Evolutionary conservation across 2,888 invertebrate genomes (phyloP).

Genomic region (Charanyca ferruginea): DNA sequence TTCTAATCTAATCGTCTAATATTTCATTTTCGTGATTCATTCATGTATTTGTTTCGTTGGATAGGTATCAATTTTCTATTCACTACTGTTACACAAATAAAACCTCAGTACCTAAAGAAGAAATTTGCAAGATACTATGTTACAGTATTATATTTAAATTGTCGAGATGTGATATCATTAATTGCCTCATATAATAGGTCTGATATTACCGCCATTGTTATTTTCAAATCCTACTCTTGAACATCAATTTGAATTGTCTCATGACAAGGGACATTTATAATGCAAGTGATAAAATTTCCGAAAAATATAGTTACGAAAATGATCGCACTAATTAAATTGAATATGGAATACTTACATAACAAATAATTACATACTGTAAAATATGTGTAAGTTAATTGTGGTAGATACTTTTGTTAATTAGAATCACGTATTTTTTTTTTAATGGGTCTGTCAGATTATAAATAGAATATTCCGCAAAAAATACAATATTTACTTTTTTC

Average conservation of each 20-base stretch:
- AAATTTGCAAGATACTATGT: constrained; percentile 14
- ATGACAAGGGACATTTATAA: neutral
- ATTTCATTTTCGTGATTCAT: constrained; percentile 4
- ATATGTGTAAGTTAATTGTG: constrained; percentile 31
- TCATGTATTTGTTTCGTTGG: constrained; percentile 29
- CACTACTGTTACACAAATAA: constrained; percentile 5
- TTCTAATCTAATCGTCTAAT: constrained; percentile 12
- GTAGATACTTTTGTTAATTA: constrained; percentile 22
- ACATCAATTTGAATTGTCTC: constrained; percentile 1
- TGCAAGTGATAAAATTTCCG: constrained; percentile 13
- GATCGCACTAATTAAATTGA: constrained; percentile 8
- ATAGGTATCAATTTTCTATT: constrained; percentile 10
- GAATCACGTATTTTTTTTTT: constrained; percentile 38
- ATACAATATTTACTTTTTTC: constrained; percentile 8
- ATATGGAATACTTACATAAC: neutral
- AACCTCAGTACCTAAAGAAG: constrained; percentile 1
- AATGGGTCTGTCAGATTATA: neutral
- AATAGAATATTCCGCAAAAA: neutral
- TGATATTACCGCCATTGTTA: constrained; percentile 12
- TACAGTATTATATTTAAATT: constrained; percentile 3
- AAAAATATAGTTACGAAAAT: constrained; percentile 19
- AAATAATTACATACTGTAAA: constrained; percentile 25
- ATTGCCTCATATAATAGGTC: neutral
- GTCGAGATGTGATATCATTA: constrained; percentile 14
- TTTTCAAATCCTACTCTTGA: constrained; percentile 17